Evolutionary conservation across 2,888 invertebrate species (phyloP).

Genomic region (Drosophila histrio): DNA sequence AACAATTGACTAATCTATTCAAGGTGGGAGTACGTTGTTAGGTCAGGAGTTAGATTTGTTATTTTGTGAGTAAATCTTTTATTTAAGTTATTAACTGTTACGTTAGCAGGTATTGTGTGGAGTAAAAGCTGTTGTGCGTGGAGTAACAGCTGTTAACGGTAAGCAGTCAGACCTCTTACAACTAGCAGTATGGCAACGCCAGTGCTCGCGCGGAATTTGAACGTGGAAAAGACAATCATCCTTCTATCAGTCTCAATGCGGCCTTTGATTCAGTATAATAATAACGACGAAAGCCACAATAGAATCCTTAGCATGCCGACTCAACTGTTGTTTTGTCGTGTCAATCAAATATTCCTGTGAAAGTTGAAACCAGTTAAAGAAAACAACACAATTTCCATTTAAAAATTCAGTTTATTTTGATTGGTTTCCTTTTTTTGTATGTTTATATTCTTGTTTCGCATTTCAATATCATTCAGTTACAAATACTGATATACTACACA

Average conservation of each 20-base stretch:
- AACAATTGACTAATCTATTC: no score
- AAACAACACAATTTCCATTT: conserved; percentile 46
- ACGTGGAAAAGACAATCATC: no score
- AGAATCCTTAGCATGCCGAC: background rate
- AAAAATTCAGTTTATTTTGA: conserved; percentile 75
- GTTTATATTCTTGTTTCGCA: conserved; percentile 48
- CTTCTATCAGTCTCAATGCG: no score
- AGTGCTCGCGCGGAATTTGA: background rate
- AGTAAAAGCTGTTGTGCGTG: background rate
- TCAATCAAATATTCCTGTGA: background rate
- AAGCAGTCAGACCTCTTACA: background rate
- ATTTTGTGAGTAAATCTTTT: no score
- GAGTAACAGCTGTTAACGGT: background rate
- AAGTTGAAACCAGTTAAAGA: background rate
- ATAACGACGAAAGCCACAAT: background rate
- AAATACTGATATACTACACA: conserved; percentile 79
- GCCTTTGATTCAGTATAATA: no score
- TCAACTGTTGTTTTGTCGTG: background rate
- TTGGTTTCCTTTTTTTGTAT: conserved; percentile 53
- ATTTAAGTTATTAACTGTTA: no score
- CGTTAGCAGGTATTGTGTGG: no score
- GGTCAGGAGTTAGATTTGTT: no score
- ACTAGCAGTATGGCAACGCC: conserved; percentile 21
- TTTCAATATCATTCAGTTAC: conserved; percentile 75
- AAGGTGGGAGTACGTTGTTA: no score